These are phyloP conservation scores for Ichneumoninae sp. DNA, from an alignment of 2,888 invertebrate genomes.

Conservation along the genomic window DNA sequence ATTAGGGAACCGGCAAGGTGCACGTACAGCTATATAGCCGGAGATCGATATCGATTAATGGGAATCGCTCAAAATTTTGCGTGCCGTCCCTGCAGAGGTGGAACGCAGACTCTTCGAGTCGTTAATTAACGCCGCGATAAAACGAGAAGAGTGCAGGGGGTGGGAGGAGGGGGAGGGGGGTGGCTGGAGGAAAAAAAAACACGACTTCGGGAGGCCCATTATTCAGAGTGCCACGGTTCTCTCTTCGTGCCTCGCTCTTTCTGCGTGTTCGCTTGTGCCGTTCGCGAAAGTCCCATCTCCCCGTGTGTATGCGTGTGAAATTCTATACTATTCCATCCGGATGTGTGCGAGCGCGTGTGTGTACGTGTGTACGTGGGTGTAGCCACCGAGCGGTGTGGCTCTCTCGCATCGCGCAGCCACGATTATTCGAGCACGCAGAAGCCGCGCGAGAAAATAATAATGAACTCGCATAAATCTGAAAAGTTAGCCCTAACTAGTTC, in stretches of 20 bases:
- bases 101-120: constrained; percentile 58
- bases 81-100: constrained; percentile 40
- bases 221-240: constrained; percentile 67
- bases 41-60: constrained; percentile 67
- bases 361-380: constrained; percentile 1
- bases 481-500: constrained; percentile 82
- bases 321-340: constrained; percentile 27
- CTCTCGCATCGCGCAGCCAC: constrained; percentile 51
- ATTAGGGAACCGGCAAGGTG: constrained; percentile 52
- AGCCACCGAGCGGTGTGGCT: constrained; percentile 22
- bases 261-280: constrained; percentile 51
- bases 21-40: constrained; percentile 29
- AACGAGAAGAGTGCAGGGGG: constrained; percentile 66
- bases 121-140: constrained; percentile 69
- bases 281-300: constrained; percentile 50
- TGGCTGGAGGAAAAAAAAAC: constrained; percentile 47
- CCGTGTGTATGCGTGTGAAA: constrained; percentile 47
- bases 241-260: constrained; percentile 57
- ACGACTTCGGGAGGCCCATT: constrained; percentile 65
- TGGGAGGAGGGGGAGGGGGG: constrained; percentile 21
- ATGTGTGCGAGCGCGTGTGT: no score
- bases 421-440: constrained; percentile 68
- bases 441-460: constrained; percentile 82
- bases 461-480: constrained; percentile 83
- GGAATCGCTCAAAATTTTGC: constrained; percentile 67